Evolutionary conservation across 2,797 vertebrate genomes (phyloP).

Genomic region (Paedocypris micromegethes): DNA sequence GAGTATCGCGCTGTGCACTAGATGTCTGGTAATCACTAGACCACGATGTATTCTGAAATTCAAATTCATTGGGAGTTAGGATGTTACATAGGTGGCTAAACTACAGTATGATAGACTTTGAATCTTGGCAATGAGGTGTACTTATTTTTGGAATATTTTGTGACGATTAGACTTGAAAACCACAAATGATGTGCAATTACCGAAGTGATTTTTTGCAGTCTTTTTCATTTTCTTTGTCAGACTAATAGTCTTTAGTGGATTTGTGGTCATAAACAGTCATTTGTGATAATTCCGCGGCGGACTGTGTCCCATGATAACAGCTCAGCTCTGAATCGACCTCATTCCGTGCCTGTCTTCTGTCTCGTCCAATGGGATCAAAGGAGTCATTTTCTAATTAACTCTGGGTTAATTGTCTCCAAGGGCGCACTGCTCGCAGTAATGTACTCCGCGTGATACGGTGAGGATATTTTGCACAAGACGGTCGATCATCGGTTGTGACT

Average conservation of each 20-base stretch:
- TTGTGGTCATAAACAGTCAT: not conserved
- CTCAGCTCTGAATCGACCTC: slow-evolving; percentile 1
- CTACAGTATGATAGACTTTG: too few species aligned
- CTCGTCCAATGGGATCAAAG: slow-evolving; percentile 35
- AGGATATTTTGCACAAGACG: slow-evolving; percentile 2
- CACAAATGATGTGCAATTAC: not conserved
- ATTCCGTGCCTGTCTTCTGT: slow-evolving; percentile 21
- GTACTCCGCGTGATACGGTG: slow-evolving; percentile 18
- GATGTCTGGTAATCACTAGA: too few species aligned
- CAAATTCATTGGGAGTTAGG: too few species aligned
- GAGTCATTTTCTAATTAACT: slow-evolving; percentile 43
- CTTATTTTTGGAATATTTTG: not conserved
- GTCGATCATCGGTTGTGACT: slow-evolving; percentile 30
- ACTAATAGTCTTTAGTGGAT: slow-evolving; percentile 5
- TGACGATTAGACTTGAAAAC: not conserved
- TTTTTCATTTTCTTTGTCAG: slow-evolving; percentile 4
- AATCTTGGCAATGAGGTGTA: not conserved
- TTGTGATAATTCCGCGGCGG: slow-evolving; percentile 1
- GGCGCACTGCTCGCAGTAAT: not conserved
- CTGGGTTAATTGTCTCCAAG: slow-evolving; percentile 40
- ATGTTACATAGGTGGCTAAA: too few species aligned
- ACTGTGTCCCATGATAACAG: slow-evolving; percentile 7
- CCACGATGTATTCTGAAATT: too few species aligned
- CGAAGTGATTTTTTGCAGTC: not conserved
- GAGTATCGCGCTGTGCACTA: too few species aligned